These are phyloP conservation scores for Platycercus adscitus DNA, from an alignment of 2,113 vertebrate species.

Conservation along the genomic window DNA sequence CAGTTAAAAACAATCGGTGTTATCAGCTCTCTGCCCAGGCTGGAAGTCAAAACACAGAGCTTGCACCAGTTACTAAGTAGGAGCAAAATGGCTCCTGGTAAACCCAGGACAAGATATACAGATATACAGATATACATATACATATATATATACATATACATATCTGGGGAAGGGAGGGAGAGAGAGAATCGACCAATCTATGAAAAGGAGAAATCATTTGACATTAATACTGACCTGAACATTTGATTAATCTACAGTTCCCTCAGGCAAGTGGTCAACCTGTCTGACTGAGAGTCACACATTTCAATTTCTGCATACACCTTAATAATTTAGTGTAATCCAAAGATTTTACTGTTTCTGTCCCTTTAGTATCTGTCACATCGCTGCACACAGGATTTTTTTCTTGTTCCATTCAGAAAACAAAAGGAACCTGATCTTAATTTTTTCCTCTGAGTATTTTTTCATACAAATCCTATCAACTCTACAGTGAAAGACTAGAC, in stretches of 20 bases:
- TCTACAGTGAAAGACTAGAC: neutral
- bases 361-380: neutral
- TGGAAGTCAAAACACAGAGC: too few relatives aligned
- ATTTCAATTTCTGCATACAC: neutral
- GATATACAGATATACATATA: too few relatives aligned
- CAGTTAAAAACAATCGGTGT: too few relatives aligned
- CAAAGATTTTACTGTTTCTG: neutral
- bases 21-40: too few relatives aligned
- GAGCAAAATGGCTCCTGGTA: too few relatives aligned
- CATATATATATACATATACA: too few relatives aligned
- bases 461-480: neutral
- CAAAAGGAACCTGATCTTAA: neutral
- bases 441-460: neutral
- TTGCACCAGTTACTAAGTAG: too few relatives aligned
- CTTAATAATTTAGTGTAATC: neutral
- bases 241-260: neutral
- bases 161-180: too few relatives aligned
- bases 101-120: too few relatives aligned
- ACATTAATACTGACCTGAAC: neutral
- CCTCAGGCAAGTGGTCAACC: neutral
- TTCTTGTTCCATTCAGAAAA: neutral
- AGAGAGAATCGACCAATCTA: neutral
- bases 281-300: neutral
- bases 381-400: neutral
- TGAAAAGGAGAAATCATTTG: neutral